Evolutionary conservation across 1,140 invertebrate genomes (phyloP), one percentile per base, ranked within the genome.

Genomic region (Bombus consobrinus): DNA sequence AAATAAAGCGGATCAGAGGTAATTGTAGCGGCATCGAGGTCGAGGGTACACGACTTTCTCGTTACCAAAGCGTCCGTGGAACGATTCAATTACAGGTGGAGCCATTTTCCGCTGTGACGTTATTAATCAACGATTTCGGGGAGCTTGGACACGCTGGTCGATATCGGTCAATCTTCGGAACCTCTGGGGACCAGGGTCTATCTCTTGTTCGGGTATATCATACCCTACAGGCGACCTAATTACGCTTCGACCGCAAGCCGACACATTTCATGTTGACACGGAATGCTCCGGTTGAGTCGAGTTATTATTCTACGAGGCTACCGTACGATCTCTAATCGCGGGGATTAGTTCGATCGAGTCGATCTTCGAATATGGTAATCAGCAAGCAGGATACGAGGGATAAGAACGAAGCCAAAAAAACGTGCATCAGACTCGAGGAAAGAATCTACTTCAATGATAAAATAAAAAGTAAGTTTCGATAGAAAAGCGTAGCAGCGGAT

Each of bases 151-250:
- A 69, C 68, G 43, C 47, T 10, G 3, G 10, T 34, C 43, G 64
- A 32, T 57, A 43, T 64, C 77, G 41, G 25, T 53, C 69, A 13
- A 62, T 72, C 84, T 53, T 69, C 64, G 41, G 80, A 81, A 83
- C 64, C 81, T 88, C 84, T 22, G 25, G 82, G 72, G 81, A 73
- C 82, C 73, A 18, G 28, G 57, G 82, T 69, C 74, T 78, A 79
- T 86, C 62, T 74, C 53, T 37, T 73, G 62, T 47, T 76, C 72
- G 39, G 69, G 53, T 57, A 59, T 76, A 89, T 89, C 87, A 39
- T 79, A 80, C 57, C 66, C 66, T 84, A 66, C 88, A 76, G 71
- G 80, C 88, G 88, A 86, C 79, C 87, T 89, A 89, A 89, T 89
- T 89, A 89, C 79, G 73, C 34, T 73, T 41, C 68, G 77, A 81